phyloP scores from a whole-genome alignment of 2,797 vertebrate genomes.

The Phoeniculus purpureus region DNA sequence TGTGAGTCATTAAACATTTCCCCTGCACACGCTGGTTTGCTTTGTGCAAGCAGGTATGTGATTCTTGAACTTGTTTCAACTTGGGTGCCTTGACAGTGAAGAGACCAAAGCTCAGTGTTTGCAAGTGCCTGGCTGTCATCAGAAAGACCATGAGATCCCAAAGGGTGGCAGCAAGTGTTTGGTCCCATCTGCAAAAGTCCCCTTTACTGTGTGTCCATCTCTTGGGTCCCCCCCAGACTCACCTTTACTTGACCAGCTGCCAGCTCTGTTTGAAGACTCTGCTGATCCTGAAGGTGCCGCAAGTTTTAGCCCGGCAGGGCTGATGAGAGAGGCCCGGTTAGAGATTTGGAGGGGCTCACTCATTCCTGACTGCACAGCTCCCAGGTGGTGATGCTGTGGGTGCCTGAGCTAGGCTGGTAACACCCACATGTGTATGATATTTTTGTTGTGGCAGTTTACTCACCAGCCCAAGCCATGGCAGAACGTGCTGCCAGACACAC shows the following conservation, averaged over 20 bases:
- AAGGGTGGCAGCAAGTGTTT: background rate
- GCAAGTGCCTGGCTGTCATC: background rate
- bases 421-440: rapidly evolving
- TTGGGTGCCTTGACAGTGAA: background rate
- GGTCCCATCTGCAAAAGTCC: background rate
- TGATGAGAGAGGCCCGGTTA: background rate
- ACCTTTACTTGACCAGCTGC: background rate
- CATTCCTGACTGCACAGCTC: background rate
- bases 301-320: background rate
- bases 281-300: background rate
- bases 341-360: background rate
- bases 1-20: background rate
- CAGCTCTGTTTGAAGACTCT: background rate
- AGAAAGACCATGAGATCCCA: background rate
- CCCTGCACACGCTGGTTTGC: background rate
- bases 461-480: background rate
- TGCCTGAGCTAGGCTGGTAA: background rate
- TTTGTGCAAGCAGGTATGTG: background rate
- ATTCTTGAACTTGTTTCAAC: background rate
- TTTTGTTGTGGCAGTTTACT: background rate
- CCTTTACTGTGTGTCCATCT: rapidly evolving
- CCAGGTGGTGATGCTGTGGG: background rate
- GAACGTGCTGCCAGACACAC: background rate
- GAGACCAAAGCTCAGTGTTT: background rate
- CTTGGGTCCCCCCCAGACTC: background rate